These are phyloP conservation scores for Thecocarcelia acutangulata DNA, from an alignment of 2,888 invertebrate species.

Conservation along the genomic window DNA sequence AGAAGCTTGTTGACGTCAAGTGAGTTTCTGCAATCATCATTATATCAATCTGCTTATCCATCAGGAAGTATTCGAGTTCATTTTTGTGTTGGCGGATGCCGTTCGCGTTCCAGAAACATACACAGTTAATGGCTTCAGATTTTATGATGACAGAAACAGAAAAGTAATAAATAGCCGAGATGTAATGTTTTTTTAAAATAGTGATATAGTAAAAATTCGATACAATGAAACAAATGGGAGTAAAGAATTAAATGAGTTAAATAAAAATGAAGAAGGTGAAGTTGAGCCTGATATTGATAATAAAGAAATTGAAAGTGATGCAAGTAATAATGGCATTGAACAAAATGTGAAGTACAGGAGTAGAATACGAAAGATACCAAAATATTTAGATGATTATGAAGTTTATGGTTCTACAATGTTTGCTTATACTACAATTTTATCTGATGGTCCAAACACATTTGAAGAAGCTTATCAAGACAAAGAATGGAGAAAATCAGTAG, in stretches of 20 bases:
- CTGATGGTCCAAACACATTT: conserved; percentile 24
- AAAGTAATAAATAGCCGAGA: conserved; percentile 41
- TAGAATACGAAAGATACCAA: not conserved
- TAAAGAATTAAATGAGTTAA: conserved; percentile 1
- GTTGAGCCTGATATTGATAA: not conserved
- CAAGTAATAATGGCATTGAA: not conserved
- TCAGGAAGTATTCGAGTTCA: too few relatives aligned
- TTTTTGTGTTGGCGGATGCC: too few relatives aligned
- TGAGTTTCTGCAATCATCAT: too few relatives aligned
- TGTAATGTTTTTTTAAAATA: conserved; percentile 36
- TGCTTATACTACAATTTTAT: conserved; percentile 14
- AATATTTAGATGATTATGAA: conserved; percentile 22
- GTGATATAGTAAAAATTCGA: conserved; percentile 16
- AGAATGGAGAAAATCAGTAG: conserved; percentile 16
- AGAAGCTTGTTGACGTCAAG: too few relatives aligned
- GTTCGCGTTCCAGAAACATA: too few relatives aligned
- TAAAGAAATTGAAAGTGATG: not conserved
- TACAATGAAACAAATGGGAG: not conserved
- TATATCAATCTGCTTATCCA: too few relatives aligned
- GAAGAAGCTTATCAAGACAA: conserved; percentile 16
- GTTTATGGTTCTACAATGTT: too few relatives aligned
- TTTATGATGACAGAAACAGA: conserved; percentile 31
- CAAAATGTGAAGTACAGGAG: not conserved
- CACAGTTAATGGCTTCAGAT: conserved; percentile 29
- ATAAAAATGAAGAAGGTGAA: not conserved